These are phyloP conservation scores for Limnephilus marmoratus DNA, from an alignment of 2,888 invertebrate genomes.

Conservation along the genomic window DNA sequence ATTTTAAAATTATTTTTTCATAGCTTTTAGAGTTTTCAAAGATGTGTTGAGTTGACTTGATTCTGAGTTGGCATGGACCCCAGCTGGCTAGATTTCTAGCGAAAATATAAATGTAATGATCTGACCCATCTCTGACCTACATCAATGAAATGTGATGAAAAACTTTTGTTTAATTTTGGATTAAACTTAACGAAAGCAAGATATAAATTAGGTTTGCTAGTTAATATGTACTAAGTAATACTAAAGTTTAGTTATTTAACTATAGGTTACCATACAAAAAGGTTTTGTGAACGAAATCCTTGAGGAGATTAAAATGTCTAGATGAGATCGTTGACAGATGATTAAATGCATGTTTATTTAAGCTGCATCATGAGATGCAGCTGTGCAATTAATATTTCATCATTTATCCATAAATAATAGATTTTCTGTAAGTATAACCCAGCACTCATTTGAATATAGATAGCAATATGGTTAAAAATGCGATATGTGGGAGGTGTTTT, in stretches of 20 bases:
- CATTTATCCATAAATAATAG: not conserved
- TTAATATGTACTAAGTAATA: not conserved
- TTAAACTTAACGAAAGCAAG: not conserved
- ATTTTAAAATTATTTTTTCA: no score
- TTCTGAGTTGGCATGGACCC: no score
- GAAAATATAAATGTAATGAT: not conserved
- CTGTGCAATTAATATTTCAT: not conserved
- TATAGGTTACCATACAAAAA: not conserved
- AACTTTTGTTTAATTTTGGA: not conserved
- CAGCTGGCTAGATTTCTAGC: not conserved
- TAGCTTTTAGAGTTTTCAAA: no score
- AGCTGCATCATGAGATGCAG: not conserved
- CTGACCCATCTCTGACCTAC: not conserved
- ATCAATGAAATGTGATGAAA: not conserved
- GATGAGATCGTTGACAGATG: not conserved
- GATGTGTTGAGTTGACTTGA: no score
- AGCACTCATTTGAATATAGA: not conserved
- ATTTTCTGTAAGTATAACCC: not conserved
- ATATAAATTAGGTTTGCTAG: not conserved
- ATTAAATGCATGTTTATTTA: not conserved
- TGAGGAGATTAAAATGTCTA: not conserved
- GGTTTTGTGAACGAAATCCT: not conserved
- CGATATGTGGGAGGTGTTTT: conserved; percentile 28
- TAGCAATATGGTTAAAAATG: not conserved
- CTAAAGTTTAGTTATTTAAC: not conserved